These are phyloP conservation scores for Sarcoramphus papa DNA, from an alignment of 2,797 vertebrate genomes.

Conservation along the genomic window DNA sequence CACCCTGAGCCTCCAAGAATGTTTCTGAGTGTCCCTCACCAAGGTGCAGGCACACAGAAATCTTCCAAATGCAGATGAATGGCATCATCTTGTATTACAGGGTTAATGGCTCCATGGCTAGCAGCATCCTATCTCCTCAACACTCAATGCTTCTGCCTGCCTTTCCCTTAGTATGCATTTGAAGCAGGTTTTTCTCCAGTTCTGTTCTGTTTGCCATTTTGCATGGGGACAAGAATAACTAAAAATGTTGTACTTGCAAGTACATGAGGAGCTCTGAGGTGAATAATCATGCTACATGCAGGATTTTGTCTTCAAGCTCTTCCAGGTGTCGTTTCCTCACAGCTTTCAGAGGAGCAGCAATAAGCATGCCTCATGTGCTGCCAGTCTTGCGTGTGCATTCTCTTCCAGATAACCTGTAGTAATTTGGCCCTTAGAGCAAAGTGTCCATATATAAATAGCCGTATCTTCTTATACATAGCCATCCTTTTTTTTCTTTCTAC, in stretches of 20 bases:
- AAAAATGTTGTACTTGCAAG: not conserved
- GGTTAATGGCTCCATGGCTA: not conserved
- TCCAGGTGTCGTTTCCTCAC: not conserved
- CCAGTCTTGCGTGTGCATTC: not conserved
- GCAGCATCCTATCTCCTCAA: not conserved
- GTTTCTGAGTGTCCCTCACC: not conserved
- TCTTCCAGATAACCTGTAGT: not conserved
- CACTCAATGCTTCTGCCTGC: not conserved
- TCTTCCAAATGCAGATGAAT: not conserved
- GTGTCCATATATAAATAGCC: not conserved
- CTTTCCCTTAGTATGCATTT: not conserved
- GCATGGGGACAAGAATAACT: not conserved
- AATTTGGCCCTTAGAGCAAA: not conserved
- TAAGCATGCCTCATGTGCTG: not conserved
- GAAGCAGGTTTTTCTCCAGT: not conserved
- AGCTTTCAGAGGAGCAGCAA: not conserved
- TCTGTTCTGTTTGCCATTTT: not conserved
- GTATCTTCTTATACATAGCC: not conserved
- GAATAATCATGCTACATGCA: not conserved
- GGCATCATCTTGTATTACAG: not conserved
- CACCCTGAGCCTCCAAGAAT: not conserved
- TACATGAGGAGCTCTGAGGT: not conserved
- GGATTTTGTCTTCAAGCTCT: not conserved
- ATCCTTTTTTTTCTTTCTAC: not conserved
- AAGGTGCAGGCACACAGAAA: not conserved